Evolutionary conservation across 2,888 invertebrate genomes (phyloP).

Genomic region (Platycheirus albimanus): DNA sequence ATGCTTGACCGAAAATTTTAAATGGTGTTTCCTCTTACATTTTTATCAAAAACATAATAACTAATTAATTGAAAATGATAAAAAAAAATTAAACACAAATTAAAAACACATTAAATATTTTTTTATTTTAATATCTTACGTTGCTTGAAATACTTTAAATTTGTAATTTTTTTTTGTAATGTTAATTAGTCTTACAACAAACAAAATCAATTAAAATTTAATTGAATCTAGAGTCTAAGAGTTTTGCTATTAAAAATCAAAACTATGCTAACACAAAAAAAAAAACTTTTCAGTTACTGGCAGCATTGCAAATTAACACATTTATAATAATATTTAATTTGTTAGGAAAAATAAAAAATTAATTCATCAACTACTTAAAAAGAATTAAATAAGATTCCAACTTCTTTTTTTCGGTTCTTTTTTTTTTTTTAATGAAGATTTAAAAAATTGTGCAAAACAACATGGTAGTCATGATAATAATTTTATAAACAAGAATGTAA

Average conservation of each 20-base stretch:
- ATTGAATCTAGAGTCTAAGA: conserved; percentile 59
- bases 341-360: conserved; percentile 22
- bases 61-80: too few relatives aligned
- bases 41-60: conserved; percentile 42
- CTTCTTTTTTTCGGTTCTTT: conserved; percentile 43
- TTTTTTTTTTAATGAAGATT: conserved; percentile 52
- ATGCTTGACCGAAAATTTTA: conserved; percentile 72
- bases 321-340: conserved; percentile 64
- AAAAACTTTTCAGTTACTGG: conserved; percentile 48
- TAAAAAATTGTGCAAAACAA: conserved; percentile 73
- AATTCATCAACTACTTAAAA: conserved; percentile 51
- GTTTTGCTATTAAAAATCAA: conserved; percentile 64
- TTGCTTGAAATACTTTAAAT: conserved; percentile 70
- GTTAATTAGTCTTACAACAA: conserved; percentile 59
- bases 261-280: conserved; percentile 71
- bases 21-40: conserved; percentile 37
- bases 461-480: conserved; percentile 74
- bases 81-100: too few relatives aligned
- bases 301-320: conserved; percentile 73
- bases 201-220: conserved; percentile 60
- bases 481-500: conserved; percentile 55
- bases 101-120: conserved; percentile 55
- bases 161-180: conserved; percentile 27
- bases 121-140: conserved; percentile 73
- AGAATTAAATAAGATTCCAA: conserved; percentile 52